Evolutionary conservation across 2,797 vertebrate genomes (phyloP), one percentile per base, ranked within the genome.

Genomic region (Antrozous pallidus): DNA sequence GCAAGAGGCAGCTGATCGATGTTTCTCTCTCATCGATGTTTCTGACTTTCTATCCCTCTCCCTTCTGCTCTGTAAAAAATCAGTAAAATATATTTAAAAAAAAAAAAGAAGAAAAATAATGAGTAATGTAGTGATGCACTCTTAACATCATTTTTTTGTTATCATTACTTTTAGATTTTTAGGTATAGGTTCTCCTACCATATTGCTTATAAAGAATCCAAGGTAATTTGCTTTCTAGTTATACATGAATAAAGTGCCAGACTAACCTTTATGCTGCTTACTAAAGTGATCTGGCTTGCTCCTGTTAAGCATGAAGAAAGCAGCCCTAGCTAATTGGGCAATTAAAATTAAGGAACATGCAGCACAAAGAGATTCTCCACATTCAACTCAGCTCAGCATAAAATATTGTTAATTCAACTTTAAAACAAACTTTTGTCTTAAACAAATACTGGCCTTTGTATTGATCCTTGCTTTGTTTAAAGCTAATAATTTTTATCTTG

Each of bases 291-390:
- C 96, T 93, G 87, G 75, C 92, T 95, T 77, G 42, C 58, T 96
- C 80, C 96, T 92, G 33, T 94, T 95, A 94, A 91, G 82, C 61
- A 90, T 63, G 54, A 93, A 42, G 74, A 70, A 93, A 87, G 56
- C 84, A 97, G 75, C 9, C 77, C 38, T 69, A 74, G 38, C 36
- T 97, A 97, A 97, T 91, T 97, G 82, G 97, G 91, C 77, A 92
- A 97, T 97, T 97, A 97, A 97, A 94, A 93, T 96, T 93, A 97
- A 98, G 97, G 90, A 95, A 94, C 94, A 26, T 87, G 28, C 47
- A 91, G 14, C 90, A 97, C 85, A 96, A 97, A 93, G 89, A 93
- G 51, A 78, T 80, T 89, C 63, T 90, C 84, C 45, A 45, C 45
- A 70, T 96, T 95, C 74, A 45, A 51, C 58, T 90, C 89, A 93